Base-by-base conservation (phyloP, 2,113 vertebrate genomes). In the Pagrus major region DNA sequence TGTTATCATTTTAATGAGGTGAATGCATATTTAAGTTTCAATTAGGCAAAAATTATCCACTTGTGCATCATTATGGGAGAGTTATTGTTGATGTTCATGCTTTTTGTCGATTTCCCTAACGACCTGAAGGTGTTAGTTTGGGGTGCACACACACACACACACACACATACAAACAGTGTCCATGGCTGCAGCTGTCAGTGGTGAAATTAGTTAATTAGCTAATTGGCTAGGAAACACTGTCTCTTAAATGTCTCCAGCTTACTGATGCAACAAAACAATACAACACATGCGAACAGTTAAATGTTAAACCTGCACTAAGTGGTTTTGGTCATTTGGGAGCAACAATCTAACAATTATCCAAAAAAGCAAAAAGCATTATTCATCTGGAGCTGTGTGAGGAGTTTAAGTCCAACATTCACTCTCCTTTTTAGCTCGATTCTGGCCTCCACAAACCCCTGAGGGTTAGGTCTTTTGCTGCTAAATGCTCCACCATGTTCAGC, bases 1-100 rank as follows among this genome's bases (percentile, higher is more conserved):
- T 21, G 27, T 83, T 37, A 58, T 25, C 2, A 23, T 60, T 78
- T 66, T 71, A 69, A 65, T 69, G 76, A 84, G 35, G 25, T 72
- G 52, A 65, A 63, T 16, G 8, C 23, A 42, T 64, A 41, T 44
- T n/a, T 21, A 27, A 31, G 47, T 42, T 58, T 83, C 33, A 70
- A 2, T 67, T 25, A 55, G 42, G 20, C 21, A 81, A 78, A 80
- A 25, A 51, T 37, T 54, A 52, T 9, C 29, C 29, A 49, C 76
- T 23, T 60, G 23, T 72, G 25, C 12, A 54, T 66, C 46, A 52
- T 58, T 42, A 58, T 23, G 5, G 21, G 4, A 21, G 33, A 25
- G 67, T 78, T 73, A 49, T 16, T 71, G 9, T 60, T 52, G 55
- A 42, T 73, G 15, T 63, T 54, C 65, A 29, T 66, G 46, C 63